Percentiles rank a stretch among this genome's conserved stretches.
Evolutionary conservation across 2,888 invertebrate genomes (phyloP).

Genomic region (Cryptosula pallasiana): DNA sequence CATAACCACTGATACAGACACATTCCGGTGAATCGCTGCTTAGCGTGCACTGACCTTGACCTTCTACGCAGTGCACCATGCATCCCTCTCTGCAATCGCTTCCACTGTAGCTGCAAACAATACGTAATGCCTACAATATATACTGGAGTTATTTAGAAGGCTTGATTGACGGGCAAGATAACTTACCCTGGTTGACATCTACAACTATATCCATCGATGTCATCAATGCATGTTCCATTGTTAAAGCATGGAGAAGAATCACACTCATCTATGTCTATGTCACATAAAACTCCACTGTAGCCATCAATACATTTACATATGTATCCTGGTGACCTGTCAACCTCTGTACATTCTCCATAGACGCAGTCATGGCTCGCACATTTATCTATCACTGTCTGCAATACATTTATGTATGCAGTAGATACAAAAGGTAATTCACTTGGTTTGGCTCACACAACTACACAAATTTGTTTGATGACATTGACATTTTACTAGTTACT

Average conservation of each 20-base stretch:
- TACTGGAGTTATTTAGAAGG: too few species aligned
- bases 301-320: background rate
- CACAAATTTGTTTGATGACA: too few species aligned
- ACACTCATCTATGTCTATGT: background rate
- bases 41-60: background rate
- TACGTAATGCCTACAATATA: too few species aligned
- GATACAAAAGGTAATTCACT: too few species aligned
- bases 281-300: background rate
- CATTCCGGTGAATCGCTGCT: background rate
- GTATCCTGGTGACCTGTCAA: background rate
- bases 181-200: background rate
- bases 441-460: too few species aligned
- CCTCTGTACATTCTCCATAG: background rate
- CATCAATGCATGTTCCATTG: background rate
- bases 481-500: too few species aligned
- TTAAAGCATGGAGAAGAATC: background rate
- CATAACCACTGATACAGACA: background rate
- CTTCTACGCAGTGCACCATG: background rate
- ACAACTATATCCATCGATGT: background rate
- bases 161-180: too few species aligned
- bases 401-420: too few species aligned
- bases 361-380: background rate
- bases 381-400: background rate
- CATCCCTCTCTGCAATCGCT: constrained; percentile 12
- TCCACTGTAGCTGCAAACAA: background rate